A percentile compares a stretch with the other conserved stretches of the same genome.
Evolutionary conservation across 2,888 invertebrate genomes (phyloP).

Genomic region (Oscheius myriophilus): DNA sequence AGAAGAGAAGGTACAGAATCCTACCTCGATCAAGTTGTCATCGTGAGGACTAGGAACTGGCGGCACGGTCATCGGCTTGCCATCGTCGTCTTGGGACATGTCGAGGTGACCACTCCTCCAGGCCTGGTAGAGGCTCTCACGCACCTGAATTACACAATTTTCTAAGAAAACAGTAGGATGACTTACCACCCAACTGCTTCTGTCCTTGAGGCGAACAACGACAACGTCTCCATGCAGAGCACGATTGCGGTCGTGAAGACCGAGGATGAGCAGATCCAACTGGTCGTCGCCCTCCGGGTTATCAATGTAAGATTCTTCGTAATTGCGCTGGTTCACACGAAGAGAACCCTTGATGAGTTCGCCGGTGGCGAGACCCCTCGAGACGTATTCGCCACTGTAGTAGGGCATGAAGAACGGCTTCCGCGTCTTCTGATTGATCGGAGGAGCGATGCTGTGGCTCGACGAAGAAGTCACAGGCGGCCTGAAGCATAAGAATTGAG

Average conservation of each 20-base stretch:
- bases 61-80: constrained; percentile 48
- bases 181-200: constrained; percentile 71
- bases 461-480: not conserved
- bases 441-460: not conserved
- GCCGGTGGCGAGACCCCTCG: constrained; percentile 23
- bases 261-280: constrained; percentile 79
- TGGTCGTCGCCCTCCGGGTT: constrained; percentile 62
- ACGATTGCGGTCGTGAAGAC: constrained; percentile 80
- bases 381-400: constrained; percentile 19
- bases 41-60: constrained; percentile 36
- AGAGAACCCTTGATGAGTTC: constrained; percentile 76
- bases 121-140: constrained; percentile 37
- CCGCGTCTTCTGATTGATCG: constrained; percentile 13
- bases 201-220: constrained; percentile 71
- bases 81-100: constrained; percentile 43
- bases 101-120: constrained; percentile 45
- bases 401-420: constrained; percentile 30
- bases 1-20: not conserved
- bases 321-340: constrained; percentile 85
- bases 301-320: constrained; percentile 82
- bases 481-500: not conserved
- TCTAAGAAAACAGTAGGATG: not conserved
- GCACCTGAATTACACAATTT: constrained; percentile 21
- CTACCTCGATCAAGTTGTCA: constrained; percentile 32
- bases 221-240: constrained; percentile 88